Percentiles rank a stretch among this genome's conserved stretches.
Conservation (phyloP, 1,140 invertebrate species). For the Trichonephila clavata region DNA sequence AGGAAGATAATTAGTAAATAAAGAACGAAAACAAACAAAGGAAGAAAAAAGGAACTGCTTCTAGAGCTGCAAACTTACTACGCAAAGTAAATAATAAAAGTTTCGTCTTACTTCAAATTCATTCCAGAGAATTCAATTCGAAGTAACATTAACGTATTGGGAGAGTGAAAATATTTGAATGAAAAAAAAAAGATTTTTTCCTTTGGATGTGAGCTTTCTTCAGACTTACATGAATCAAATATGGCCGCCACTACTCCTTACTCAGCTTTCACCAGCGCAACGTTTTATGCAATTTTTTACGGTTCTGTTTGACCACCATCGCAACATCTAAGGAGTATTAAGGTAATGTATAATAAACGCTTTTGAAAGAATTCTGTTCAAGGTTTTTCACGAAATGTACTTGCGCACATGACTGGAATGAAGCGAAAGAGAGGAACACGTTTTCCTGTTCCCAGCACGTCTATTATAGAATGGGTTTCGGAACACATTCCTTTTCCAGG, state of each 20-base stretch:
- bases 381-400: conserved; percentile 38
- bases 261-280: not conserved
- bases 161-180: not conserved
- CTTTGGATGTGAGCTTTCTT: not conserved
- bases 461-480: conserved; percentile 1
- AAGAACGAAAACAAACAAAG: no score
- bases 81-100: not conserved
- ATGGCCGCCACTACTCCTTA: conserved; percentile 30
- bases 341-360: conserved; percentile 63
- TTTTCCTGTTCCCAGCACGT: conserved; percentile 50
- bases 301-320: conserved; percentile 23
- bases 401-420: conserved; percentile 1
- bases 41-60: no score
- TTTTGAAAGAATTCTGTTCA: not conserved
- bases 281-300: conserved; percentile 34
- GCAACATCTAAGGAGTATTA: conserved; percentile 41
- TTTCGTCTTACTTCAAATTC: not conserved
- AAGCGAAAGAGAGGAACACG: conserved; percentile 18
- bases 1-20: no score
- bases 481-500: not conserved
- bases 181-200: not conserved
- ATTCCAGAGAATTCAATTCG: not conserved
- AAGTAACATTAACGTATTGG: not conserved
- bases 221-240: conserved; percentile 39
- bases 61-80: no score